Base-by-base conservation (phyloP, 2,888 invertebrate species). In the Oeneis ivallda region DNA sequence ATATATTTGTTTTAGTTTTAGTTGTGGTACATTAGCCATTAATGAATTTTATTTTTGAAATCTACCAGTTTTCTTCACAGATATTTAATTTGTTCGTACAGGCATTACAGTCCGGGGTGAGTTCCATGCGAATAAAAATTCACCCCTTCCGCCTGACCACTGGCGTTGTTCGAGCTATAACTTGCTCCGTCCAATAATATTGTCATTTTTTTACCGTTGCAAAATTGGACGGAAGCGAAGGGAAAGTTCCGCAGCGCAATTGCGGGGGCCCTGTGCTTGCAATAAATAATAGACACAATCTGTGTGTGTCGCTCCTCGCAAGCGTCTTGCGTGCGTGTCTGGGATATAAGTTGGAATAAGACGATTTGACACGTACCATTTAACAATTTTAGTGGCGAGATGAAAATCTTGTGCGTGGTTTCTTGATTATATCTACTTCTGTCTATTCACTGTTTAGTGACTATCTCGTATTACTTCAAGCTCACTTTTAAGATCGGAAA, bases 231-330 rank as follows among this genome's bases (percentile, higher is more conserved):
- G 86, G 84, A 85, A 85, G 82, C 84, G 84, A 83, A 85, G 87
- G 86, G 85, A 85, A 86, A 86, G 84, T 84, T 85, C 77, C 81
- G 79, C 77, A 80, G 81, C 79, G 83, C 85, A 88, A 90, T 89
- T 87, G 87, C 84, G 76, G 87, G 68, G 90, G 87, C 84, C 84
- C 80, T 78, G 83, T 79, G 78, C 80, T 80, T 72, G 79, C 80
- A 81, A 88, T 91, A 91, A 91, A 91, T 91, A 90, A 90, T 88
- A 84, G 82, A 86, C 85, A 82, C 89, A 89, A 89, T 87, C 87
- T 90, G 89, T 77, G 79, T 82, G 76, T 78, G 76, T 71, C 73
- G 72, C 67, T 67, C 72, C 62, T 56, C 68, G 67, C 65, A 63
- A 63, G 69, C 59, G 62, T 58, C 70, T 71, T 65, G 64, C 70